These are phyloP conservation scores for Muscidifurax raptorellus DNA, from an alignment of 1,140 invertebrate species.

Conservation along the genomic window DNA sequence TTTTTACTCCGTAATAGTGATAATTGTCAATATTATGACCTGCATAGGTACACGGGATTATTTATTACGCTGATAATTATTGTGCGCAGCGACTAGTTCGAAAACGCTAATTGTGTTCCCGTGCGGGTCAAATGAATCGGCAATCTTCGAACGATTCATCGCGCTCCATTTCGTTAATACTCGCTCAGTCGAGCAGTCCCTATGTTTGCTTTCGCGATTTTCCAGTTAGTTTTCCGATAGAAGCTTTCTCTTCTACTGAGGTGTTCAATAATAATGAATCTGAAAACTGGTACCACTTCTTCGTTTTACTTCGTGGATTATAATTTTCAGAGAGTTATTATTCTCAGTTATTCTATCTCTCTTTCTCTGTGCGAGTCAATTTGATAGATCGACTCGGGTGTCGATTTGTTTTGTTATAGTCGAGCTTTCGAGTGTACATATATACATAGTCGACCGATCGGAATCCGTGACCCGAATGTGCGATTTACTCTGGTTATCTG, in stretches of 20 bases:
- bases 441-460: not conserved
- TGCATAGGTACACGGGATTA: not conserved
- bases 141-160: not conserved
- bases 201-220: not conserved
- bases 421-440: not conserved
- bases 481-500: not conserved
- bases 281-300: not conserved
- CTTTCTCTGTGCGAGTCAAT: no score
- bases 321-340: no score
- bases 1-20: not conserved
- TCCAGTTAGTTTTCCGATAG: not conserved
- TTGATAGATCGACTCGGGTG: no score
- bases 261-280: no score
- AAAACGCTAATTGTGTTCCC: not conserved
- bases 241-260: not conserved
- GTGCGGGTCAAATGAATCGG: not conserved
- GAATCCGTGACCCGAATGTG: not conserved
- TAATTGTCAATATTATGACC: not conserved
- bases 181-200: not conserved
- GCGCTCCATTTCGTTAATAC: slow-evolving; percentile 15
- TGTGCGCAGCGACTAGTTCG: not conserved
- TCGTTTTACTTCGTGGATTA: no score
- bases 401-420: no score
- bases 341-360: no score
- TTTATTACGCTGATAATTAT: no score